Evolutionary conservation across 2,797 vertebrate genomes (phyloP).

Genomic region (Chaenodraco wilsoni): DNA sequence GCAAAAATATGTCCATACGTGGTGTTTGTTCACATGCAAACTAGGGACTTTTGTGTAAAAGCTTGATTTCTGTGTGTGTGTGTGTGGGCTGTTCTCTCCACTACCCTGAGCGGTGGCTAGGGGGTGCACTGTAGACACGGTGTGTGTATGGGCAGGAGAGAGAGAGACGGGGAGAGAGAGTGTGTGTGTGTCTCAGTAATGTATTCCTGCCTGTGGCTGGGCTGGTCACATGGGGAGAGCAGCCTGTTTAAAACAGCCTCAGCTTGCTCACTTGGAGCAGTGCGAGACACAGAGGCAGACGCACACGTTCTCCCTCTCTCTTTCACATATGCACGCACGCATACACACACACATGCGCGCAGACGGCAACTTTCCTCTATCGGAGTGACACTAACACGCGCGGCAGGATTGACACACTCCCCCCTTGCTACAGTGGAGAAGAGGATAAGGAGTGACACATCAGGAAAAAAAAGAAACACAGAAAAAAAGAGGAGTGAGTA

Average conservation of each 20-base stretch:
- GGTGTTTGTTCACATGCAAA: not conserved
- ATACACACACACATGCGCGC: constrained; percentile 44
- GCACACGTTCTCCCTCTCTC: constrained; percentile 58
- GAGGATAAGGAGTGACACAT: constrained; percentile 76
- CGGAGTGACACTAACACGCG: constrained; percentile 69
- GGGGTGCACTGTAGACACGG: constrained; percentile 81
- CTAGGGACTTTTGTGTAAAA: not conserved
- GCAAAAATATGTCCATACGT: not conserved
- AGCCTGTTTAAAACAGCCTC: constrained; percentile 84
- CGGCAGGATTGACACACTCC: constrained; percentile 70
- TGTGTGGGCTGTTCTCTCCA: constrained; percentile 62
- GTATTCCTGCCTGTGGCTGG: constrained; percentile 85
- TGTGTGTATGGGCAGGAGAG: constrained; percentile 57
- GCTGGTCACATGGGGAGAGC: constrained; percentile 92
- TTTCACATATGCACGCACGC: constrained; percentile 14
- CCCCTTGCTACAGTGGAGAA: constrained; percentile 64
- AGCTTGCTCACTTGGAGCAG: constrained; percentile 79
- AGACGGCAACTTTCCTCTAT: constrained; percentile 73
- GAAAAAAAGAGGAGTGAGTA: constrained; percentile 70
- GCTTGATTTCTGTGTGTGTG: not conserved
- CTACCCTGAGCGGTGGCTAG: constrained; percentile 80
- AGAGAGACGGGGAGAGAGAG: constrained; percentile 18
- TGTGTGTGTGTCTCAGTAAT: constrained; percentile 74
- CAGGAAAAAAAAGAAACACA: constrained; percentile 57
- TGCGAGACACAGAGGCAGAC: constrained; percentile 77